Evolutionary conservation across 1,140 invertebrate species (phyloP).

Genomic region (Tigriopus japonicus): DNA sequence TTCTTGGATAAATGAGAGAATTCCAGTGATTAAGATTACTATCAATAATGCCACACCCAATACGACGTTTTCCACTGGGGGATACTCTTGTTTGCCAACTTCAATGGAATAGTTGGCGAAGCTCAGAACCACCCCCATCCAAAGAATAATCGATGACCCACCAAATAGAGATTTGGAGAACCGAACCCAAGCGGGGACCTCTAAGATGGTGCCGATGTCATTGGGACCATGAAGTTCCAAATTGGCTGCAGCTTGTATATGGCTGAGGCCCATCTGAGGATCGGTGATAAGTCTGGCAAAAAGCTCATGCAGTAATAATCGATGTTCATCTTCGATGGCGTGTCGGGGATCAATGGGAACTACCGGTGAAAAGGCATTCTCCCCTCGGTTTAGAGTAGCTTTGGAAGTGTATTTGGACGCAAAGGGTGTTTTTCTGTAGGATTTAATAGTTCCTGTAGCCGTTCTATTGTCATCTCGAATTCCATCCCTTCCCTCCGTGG

Average conservation of each 20-base stretch:
- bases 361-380: neutral
- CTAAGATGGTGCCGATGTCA: constrained; percentile 30
- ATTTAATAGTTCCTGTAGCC: neutral
- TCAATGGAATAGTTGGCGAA: constrained; percentile 35
- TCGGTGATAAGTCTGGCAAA: constrained; percentile 5
- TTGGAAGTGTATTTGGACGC: neutral
- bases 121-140: constrained; percentile 35
- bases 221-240: constrained; percentile 28
- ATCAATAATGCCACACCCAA: constrained; percentile 26
- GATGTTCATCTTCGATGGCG: neutral
- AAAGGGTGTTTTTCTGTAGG: constrained; percentile 6
- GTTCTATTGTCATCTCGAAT: constrained; percentile 5
- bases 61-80: constrained; percentile 22
- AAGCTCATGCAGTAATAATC: neutral
- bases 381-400: neutral
- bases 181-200: constrained; percentile 34
- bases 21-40: constrained; percentile 28
- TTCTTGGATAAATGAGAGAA: constrained; percentile 30
- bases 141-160: constrained; percentile 34
- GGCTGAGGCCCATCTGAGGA: neutral
- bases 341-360: too few species aligned
- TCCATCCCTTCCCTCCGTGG: neutral
- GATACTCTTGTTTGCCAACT: constrained; percentile 17
- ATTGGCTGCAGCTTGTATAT: constrained; percentile 18
- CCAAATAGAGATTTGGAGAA: constrained; percentile 36